Conservation (phyloP, 1,140 invertebrate genomes). For the Magallana angulata region DNA sequence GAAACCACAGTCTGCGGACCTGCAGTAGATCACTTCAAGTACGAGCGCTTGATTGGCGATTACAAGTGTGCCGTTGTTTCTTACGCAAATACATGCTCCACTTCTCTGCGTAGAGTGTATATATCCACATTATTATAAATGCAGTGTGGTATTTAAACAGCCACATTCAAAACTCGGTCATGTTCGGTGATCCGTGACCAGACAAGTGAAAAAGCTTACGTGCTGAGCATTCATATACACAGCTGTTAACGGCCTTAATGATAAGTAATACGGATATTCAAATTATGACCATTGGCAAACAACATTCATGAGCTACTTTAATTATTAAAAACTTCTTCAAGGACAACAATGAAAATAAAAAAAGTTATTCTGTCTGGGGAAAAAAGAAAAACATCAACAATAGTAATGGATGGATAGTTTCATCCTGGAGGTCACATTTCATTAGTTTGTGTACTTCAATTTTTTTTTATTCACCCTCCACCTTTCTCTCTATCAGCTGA, state of each 20-base stretch:
- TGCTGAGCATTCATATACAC: not conserved
- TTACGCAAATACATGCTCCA: conserved; percentile 33
- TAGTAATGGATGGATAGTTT: no score
- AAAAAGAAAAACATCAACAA: no score
- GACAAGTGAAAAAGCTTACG: not conserved
- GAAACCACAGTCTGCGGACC: not conserved
- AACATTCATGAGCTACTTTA: no score
- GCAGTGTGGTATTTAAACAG: conserved; percentile 28
- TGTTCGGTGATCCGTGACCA: not conserved
- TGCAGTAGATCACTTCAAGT: not conserved
- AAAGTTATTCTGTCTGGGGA: no score
- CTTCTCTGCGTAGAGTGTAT: not conserved
- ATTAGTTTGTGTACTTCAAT: no score
- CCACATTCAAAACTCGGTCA: conserved; percentile 10
- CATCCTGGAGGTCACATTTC: no score
- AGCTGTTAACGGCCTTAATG: not conserved
- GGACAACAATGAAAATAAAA: no score
- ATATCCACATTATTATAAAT: conserved; percentile 15
- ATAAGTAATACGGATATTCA: no score
- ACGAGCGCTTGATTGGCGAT: conserved; percentile 6
- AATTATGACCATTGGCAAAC: no score
- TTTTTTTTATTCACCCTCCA: no score
- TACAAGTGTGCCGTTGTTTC: conserved; percentile 17
- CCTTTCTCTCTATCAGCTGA: no score
- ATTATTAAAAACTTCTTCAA: no score